Percentiles rank a stretch among this genome's conserved stretches.
phyloP scores from a whole-genome alignment of 2,888 invertebrate species.

The Nesidiocoris tenuis region DNA sequence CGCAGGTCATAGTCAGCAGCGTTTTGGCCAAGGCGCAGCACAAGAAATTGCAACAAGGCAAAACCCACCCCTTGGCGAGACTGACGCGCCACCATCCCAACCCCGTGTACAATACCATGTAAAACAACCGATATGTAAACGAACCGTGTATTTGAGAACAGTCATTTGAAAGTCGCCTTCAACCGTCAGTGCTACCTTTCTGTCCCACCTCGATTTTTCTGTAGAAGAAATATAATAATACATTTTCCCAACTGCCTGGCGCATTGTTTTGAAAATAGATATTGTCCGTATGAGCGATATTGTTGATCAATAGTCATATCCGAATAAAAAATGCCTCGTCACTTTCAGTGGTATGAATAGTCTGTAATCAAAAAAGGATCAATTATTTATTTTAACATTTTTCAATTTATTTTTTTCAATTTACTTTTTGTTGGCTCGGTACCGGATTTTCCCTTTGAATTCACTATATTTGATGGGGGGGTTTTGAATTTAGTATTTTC shows the following conservation, averaged over 20 bases:
- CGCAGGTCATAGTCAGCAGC: constrained; percentile 65
- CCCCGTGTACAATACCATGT: constrained; percentile 88
- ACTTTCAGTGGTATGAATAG: no score
- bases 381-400: no score
- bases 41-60: constrained; percentile 85
- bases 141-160: background rate
- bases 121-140: constrained; percentile 53
- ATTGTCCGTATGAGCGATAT: no score
- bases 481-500: no score
- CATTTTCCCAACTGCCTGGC: background rate
- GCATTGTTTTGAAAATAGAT: no score
- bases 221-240: background rate
- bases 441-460: no score
- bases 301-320: no score
- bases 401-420: no score
- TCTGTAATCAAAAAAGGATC: no score
- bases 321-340: no score
- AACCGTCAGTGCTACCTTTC: background rate
- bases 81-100: constrained; percentile 77
- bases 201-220: background rate
- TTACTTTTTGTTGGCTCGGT: no score
- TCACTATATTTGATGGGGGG: no score
- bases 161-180: background rate
- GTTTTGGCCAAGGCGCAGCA: constrained; percentile 71
- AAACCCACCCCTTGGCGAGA: constrained; percentile 87